Evolutionary conservation across 1,140 invertebrate species (phyloP).

Genomic region (Drosophila jambulina): DNA sequence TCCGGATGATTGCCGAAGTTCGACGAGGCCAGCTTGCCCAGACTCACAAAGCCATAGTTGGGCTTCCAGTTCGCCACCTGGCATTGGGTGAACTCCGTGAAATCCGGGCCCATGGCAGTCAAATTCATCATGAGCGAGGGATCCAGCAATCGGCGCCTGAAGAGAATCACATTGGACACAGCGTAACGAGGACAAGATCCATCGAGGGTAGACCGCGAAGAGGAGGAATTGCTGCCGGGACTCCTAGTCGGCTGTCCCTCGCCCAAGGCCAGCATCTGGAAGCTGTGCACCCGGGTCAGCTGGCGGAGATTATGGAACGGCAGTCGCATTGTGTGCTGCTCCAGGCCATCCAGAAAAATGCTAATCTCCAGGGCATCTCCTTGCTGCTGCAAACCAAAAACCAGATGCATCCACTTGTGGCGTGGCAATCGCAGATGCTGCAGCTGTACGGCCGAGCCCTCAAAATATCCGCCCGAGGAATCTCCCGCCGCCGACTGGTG

Average conservation of each 20-base stretch:
- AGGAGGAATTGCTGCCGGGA: conserved; percentile 54
- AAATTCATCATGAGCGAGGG: conserved; percentile 66
- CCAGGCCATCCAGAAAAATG: conserved; percentile 70
- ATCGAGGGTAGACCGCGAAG: conserved; percentile 65
- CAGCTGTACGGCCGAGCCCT: conserved; percentile 56
- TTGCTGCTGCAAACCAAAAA: conserved; percentile 63
- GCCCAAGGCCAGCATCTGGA: conserved; percentile 73
- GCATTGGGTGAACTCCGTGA: conserved; percentile 77
- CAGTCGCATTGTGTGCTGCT: conserved; percentile 65
- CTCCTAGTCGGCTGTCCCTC: conserved; percentile 56
- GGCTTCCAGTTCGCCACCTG: conserved; percentile 81
- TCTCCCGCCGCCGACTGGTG: conserved; percentile 28
- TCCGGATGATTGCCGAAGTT: conserved; percentile 68
- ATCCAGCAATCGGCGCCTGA: conserved; percentile 58
- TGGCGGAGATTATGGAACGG: conserved; percentile 64
- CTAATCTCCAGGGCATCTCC: conserved; percentile 59
- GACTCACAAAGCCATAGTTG: conserved; percentile 74
- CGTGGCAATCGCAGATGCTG: conserved; percentile 57
- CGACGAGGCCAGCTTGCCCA: conserved; percentile 48
- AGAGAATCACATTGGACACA: conserved; percentile 74
- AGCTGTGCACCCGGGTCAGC: conserved; percentile 54
- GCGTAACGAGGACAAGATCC: conserved; percentile 54
- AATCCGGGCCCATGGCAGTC: conserved; percentile 82
- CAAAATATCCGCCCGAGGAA: conserved; percentile 52
- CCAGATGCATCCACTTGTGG: conserved; percentile 81